phyloP scores from a whole-genome alignment of 1,140 invertebrate species.

The Medauroidea extradentata region DNA sequence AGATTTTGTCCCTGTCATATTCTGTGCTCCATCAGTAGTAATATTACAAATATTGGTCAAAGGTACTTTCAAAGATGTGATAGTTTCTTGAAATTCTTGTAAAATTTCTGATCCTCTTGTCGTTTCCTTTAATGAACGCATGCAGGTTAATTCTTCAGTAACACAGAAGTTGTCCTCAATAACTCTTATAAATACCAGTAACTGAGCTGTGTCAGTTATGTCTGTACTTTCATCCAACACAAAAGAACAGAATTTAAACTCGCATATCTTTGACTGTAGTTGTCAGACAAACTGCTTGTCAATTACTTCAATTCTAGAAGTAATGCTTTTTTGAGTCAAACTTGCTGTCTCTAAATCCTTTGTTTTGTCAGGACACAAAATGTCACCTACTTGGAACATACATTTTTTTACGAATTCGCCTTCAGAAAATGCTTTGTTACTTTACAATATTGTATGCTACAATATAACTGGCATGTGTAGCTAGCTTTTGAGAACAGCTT shows the following conservation, averaged over 20 bases:
- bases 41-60: not conserved
- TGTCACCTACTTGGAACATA: not conserved
- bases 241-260: not conserved
- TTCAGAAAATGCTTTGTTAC: too few species aligned
- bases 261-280: not conserved
- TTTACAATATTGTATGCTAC: too few species aligned
- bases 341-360: too few species aligned
- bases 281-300: not conserved
- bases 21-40: not conserved
- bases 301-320: constrained; percentile 1
- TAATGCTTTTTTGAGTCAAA: not conserved
- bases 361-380: not conserved
- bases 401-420: not conserved
- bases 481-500: too few species aligned
- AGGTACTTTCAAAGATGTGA: not conserved
- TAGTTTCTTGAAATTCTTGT: not conserved
- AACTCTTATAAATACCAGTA: not conserved
- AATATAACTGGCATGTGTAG: too few species aligned
- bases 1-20: not conserved
- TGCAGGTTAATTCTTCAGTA: not conserved
- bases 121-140: not conserved
- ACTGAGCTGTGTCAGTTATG: not conserved
- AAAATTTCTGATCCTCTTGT: not conserved
- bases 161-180: not conserved
- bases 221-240: too few species aligned